Evolutionary conservation across 2,113 vertebrate species (phyloP).

Genomic region (Micronycteris hirsuta): DNA sequence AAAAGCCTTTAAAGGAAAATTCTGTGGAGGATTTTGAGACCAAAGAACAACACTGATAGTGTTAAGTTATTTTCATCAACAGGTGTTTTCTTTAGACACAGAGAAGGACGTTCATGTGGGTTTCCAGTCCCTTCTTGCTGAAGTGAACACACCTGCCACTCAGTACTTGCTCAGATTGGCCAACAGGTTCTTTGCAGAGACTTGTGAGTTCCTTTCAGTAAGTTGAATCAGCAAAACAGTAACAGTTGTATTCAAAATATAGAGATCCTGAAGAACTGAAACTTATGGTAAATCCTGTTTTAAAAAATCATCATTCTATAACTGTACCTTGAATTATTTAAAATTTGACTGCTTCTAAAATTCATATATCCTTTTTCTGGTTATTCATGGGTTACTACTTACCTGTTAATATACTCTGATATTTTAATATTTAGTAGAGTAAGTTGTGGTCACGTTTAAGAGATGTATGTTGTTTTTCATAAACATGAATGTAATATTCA

Average conservation of each 20-base stretch:
- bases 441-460: background rate
- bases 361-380: background rate
- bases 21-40: background rate
- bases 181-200: conserved; percentile 70
- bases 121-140: conserved; percentile 56
- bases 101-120: conserved; percentile 4
- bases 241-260: background rate
- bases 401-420: background rate
- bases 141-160: conserved; percentile 53
- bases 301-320: background rate
- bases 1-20: background rate
- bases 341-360: background rate
- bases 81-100: conserved; percentile 41
- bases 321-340: background rate
- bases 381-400: background rate
- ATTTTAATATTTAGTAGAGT: background rate
- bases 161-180: conserved; percentile 48
- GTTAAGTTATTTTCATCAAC: background rate
- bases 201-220: conserved; percentile 50
- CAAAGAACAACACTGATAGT: background rate
- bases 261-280: background rate
- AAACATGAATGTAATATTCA: background rate
- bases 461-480: background rate
- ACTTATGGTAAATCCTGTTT: background rate
- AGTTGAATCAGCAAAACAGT: background rate